phyloP scores from a whole-genome alignment of 2,888 invertebrate species.

The Sphinx pinastri region DNA sequence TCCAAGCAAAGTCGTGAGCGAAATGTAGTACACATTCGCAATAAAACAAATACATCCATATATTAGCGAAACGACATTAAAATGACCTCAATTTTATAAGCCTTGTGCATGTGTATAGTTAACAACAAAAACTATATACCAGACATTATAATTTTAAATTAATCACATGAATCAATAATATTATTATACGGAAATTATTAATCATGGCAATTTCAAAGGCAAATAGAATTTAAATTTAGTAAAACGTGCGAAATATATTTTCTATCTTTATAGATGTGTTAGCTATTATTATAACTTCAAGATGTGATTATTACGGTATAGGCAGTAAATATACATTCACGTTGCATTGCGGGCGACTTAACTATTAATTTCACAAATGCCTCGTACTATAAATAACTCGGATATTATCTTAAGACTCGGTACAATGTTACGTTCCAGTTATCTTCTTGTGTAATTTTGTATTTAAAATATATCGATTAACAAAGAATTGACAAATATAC shows the following conservation, averaged over 20 bases:
- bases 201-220: background rate
- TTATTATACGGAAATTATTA: background rate
- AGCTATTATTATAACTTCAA: background rate
- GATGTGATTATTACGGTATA: background rate
- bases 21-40: background rate
- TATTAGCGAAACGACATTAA: constrained; percentile 10
- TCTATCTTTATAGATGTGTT: background rate
- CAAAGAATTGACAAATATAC: background rate
- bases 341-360: constrained; percentile 1
- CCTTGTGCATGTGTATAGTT: background rate
- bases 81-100: background rate
- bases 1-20: background rate
- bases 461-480: background rate
- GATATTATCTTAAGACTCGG: constrained; percentile 9
- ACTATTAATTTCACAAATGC: constrained; percentile 13
- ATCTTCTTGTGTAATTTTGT: constrained; percentile 7
- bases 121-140: background rate
- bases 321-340: constrained; percentile 1
- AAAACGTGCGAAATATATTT: background rate
- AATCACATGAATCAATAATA: background rate
- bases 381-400: constrained; percentile 17
- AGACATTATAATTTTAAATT: background rate
- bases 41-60: background rate
- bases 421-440: constrained; percentile 16
- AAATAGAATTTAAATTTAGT: background rate